Conservation (phyloP, 2,888 invertebrate genomes). For the Parthenolecanium corni region DNA sequence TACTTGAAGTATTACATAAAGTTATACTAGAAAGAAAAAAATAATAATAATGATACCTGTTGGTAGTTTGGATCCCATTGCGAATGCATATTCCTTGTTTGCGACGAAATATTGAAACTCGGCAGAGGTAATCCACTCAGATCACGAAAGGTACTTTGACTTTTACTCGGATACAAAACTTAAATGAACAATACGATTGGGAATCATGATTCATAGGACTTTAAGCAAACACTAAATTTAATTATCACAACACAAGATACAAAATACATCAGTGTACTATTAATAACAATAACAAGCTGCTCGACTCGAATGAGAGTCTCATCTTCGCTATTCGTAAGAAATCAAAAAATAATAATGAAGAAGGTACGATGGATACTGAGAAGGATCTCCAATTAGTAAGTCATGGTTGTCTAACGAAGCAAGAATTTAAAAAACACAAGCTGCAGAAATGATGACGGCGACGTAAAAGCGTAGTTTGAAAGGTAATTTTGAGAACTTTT, state of each 20-base stretch:
- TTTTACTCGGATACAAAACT: too few relatives aligned
- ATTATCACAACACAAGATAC: too few relatives aligned
- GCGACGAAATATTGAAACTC: slow-evolving; percentile 1
- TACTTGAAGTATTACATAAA: too few relatives aligned
- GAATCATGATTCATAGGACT: too few relatives aligned
- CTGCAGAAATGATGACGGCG: background rate
- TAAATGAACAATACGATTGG: too few relatives aligned
- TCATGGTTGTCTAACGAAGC: slow-evolving; percentile 12
- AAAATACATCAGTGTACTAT: too few relatives aligned
- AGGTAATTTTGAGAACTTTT: background rate
- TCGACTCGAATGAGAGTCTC: background rate
- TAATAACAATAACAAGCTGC: too few relatives aligned
- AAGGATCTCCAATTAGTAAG: slow-evolving; percentile 7
- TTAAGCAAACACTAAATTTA: too few relatives aligned
- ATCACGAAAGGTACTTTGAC: background rate
- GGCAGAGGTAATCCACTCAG: slow-evolving; percentile 1
- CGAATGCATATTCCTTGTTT: slow-evolving; percentile 36
- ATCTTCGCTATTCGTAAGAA: too few relatives aligned
- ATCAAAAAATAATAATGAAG: too few relatives aligned
- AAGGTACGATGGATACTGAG: background rate
- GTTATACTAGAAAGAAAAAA: too few relatives aligned
- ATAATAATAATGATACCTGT: slow-evolving; percentile 29
- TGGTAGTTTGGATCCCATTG: slow-evolving; percentile 35
- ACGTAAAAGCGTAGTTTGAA: background rate
- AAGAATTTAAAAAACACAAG: slow-evolving; percentile 6